Percentiles rank a stretch among this genome's conserved stretches.
phyloP scores from a whole-genome alignment of 2,888 invertebrate species.

The Dendrolimus pini region DNA sequence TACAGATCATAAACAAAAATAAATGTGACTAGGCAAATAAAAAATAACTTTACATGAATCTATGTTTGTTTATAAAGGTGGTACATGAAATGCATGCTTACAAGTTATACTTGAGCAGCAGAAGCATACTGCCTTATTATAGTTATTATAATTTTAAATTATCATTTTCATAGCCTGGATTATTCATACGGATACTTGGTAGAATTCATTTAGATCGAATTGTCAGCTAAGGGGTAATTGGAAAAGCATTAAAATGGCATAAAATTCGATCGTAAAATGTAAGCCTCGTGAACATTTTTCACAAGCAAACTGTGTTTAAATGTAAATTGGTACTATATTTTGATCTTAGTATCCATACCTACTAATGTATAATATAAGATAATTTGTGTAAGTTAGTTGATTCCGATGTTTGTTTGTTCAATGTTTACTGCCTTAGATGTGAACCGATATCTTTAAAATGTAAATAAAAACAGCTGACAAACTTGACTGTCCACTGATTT shows the following conservation, averaged over 20 bases:
- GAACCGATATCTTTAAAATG: too few relatives aligned
- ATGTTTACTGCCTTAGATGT: background rate
- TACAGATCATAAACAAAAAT: conserved; percentile 28
- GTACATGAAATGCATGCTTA: too few relatives aligned
- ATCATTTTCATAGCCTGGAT: conserved; percentile 58
- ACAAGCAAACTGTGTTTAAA: background rate
- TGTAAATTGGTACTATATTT: background rate
- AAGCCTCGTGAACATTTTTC: conserved; percentile 44
- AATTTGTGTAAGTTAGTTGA: too few relatives aligned
- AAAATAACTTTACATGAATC: too few relatives aligned
- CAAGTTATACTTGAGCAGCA: too few relatives aligned
- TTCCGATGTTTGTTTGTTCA: too few relatives aligned
- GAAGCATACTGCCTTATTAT: too few relatives aligned
- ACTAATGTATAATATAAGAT: too few relatives aligned
- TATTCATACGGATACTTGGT: conserved; percentile 57
- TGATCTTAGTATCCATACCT: too few relatives aligned
- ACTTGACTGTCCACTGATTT: background rate
- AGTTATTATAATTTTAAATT: conserved; percentile 29
- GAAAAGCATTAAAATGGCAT: conserved; percentile 65
- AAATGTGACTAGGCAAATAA: conserved; percentile 10
- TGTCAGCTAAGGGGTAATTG: conserved; percentile 65
- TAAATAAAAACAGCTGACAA: conserved; percentile 1
- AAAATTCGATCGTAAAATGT: conserved; percentile 69
- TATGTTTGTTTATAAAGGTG: too few relatives aligned
- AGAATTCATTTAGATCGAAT: conserved; percentile 63